Conservation (phyloP, 2,888 invertebrate genomes). For the Ennomos fuscantarius region DNA sequence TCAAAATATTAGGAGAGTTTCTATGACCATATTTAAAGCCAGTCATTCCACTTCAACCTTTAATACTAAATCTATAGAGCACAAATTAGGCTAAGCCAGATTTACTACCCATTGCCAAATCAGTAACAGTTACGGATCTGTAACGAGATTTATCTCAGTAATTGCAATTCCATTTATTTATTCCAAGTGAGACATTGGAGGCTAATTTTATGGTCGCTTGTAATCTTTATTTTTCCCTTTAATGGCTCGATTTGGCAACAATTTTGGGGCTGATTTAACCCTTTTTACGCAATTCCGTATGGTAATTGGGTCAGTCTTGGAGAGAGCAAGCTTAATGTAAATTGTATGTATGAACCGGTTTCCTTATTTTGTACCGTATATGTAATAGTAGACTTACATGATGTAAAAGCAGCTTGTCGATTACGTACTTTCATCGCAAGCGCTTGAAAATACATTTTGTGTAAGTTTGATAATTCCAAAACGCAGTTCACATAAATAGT, state of each 20-base stretch:
- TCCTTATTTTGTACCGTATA: not conserved
- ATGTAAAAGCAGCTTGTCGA: no score
- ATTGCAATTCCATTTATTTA: slow-evolving; percentile 4
- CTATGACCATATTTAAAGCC: no score
- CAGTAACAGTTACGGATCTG: not conserved
- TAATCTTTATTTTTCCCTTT: slow-evolving; percentile 45
- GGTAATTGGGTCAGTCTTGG: slow-evolving; percentile 36
- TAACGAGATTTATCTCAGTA: not conserved
- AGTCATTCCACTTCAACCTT: no score
- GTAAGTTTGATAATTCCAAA: no score
- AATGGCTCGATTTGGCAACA: slow-evolving; percentile 59
- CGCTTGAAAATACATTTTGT: no score
- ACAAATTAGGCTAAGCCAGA: no score
- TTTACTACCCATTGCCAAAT: not conserved
- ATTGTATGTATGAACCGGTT: slow-evolving; percentile 23
- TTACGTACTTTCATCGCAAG: no score
- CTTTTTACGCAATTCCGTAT: slow-evolving; percentile 40
- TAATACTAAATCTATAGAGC: no score
- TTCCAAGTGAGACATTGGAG: slow-evolving; percentile 19
- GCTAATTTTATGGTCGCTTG: slow-evolving; percentile 26
- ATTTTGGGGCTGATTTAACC: slow-evolving; percentile 57
- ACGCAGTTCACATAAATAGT: no score
- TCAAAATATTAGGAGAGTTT: no score
- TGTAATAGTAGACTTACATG: no score
- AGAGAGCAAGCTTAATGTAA: slow-evolving; percentile 6